phyloP scores from a whole-genome alignment of 2,113 vertebrate genomes.

The Theristicus caerulescens region DNA sequence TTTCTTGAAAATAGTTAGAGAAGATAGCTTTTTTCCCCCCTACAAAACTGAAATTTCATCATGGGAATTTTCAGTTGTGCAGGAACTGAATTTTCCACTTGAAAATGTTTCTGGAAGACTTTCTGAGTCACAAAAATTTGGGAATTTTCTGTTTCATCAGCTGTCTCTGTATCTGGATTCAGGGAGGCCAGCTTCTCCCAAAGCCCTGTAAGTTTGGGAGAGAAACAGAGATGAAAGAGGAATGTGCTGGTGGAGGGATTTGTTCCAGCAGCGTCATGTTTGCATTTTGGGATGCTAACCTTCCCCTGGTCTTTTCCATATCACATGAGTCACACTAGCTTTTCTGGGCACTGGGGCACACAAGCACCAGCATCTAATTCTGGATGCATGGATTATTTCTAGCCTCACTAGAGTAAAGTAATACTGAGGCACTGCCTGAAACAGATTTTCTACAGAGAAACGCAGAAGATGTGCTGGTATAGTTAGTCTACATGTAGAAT shows the following conservation, averaged over 20 bases:
- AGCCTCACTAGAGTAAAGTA: background rate
- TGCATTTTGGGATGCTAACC: background rate
- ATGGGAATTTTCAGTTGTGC: background rate
- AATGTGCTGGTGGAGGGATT: background rate
- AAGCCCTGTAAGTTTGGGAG: background rate
- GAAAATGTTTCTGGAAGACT: background rate
- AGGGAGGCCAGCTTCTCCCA: background rate
- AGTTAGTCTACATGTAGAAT: background rate
- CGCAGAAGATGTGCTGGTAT: background rate
- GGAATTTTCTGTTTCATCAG: background rate
- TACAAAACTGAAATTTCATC: background rate
- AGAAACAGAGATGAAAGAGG: background rate
- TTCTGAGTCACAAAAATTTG: background rate
- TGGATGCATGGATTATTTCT: background rate
- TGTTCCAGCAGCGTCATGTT: background rate
- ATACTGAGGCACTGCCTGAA: background rate
- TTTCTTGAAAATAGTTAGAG: background rate
- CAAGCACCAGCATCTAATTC: background rate
- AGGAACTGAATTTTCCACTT: background rate
- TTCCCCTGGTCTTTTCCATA: background rate
- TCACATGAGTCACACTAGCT: background rate
- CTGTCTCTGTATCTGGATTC: background rate
- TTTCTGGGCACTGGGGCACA: background rate
- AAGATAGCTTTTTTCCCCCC: background rate
- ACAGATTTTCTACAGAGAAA: background rate